Evolutionary conservation across 1,140 invertebrate genomes (phyloP).

Genomic region (Drosophila teissieri): DNA sequence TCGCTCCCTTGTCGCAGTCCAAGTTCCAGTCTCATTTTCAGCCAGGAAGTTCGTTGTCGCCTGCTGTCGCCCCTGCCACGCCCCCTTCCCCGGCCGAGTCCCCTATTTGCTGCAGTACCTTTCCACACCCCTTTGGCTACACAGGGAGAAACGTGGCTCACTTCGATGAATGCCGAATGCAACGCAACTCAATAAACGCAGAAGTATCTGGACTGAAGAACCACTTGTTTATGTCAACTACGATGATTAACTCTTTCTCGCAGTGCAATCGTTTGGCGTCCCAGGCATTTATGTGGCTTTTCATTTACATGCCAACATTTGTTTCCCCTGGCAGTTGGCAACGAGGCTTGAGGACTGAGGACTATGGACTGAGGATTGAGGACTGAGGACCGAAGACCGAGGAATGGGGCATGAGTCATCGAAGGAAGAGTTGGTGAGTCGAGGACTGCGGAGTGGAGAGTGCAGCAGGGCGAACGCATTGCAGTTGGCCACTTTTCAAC

Average conservation of each 20-base stretch:
- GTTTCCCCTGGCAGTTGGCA: slow-evolving; percentile 48
- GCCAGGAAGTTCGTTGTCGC: slow-evolving; percentile 48
- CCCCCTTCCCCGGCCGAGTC: slow-evolving; percentile 13
- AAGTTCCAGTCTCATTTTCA: slow-evolving; percentile 31
- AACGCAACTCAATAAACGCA: no score
- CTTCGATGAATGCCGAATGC: no score
- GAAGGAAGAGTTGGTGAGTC: background rate
- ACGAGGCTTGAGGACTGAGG: slow-evolving; percentile 24
- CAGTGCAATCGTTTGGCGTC: slow-evolving; percentile 42
- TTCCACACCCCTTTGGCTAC: slow-evolving; percentile 16
- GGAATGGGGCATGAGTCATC: slow-evolving; percentile 38
- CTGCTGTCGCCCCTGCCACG: slow-evolving; percentile 32
- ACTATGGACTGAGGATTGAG: slow-evolving; percentile 3
- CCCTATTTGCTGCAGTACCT: slow-evolving; percentile 24
- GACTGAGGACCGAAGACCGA: background rate
- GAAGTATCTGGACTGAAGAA: background rate
- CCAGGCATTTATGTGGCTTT: slow-evolving; percentile 78
- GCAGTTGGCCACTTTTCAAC: slow-evolving; percentile 28
- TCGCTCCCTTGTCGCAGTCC: slow-evolving; percentile 24
- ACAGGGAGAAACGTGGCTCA: slow-evolving; percentile 7
- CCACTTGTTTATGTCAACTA: background rate
- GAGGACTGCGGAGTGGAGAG: background rate
- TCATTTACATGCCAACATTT: slow-evolving; percentile 79
- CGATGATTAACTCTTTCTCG: slow-evolving; percentile 14
- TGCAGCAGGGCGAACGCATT: slow-evolving; percentile 6